Conservation (phyloP, 2,888 invertebrate species). For the Drosophila phalerata region DNA sequence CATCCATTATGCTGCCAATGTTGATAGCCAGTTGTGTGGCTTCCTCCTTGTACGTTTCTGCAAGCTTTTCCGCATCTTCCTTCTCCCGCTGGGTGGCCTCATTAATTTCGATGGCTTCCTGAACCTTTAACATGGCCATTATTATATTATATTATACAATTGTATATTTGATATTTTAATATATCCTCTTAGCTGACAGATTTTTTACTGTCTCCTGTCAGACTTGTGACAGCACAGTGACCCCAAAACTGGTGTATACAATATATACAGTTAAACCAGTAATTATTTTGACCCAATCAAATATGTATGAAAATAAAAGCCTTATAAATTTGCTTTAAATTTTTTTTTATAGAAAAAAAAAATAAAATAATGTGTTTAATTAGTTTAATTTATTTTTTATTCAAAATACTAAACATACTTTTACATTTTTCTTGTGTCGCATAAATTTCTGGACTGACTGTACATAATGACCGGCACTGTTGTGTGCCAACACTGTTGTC, state of each 20-base stretch:
- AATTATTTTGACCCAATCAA: background rate
- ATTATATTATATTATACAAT: no score
- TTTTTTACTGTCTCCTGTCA: constrained; percentile 38
- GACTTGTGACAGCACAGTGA: constrained; percentile 43
- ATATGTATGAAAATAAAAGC: no score
- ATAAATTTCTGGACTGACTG: background rate
- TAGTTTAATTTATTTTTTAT: background rate
- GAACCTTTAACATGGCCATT: no score
- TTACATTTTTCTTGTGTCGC: background rate
- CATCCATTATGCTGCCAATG: no score
- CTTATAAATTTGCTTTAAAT: no score
- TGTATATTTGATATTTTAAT: background rate
- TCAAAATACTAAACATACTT: background rate
- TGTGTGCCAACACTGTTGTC: constrained; percentile 55
- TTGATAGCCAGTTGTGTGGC: no score
- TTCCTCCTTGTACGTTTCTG: no score
- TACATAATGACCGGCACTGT: constrained; percentile 21
- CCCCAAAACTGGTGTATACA: constrained; percentile 6
- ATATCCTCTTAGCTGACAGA: constrained; percentile 26
- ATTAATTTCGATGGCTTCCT: no score
- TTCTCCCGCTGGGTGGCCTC: no score
- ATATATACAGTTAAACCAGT: background rate
- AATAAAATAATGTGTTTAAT: no score
- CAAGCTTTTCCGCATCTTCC: no score
- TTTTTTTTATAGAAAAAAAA: no score